These are phyloP conservation scores for Hydrochoerus hydrochaeris DNA, from an alignment of 2,113 vertebrate genomes.

Conservation along the genomic window DNA sequence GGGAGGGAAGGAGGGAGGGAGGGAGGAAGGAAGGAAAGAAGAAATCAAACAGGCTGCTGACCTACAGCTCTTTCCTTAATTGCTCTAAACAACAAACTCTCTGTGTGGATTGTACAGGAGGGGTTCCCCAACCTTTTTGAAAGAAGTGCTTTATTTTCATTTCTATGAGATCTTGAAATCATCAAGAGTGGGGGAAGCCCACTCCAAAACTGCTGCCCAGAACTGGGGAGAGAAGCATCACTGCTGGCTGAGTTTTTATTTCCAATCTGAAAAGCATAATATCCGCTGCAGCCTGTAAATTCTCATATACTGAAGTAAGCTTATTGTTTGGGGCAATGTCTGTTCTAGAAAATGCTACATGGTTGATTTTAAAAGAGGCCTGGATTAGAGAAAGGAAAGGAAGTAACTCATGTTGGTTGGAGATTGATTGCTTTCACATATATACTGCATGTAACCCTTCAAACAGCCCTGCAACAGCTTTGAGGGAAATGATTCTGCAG, in stretches of 20 bases:
- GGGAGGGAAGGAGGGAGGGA: constrained; percentile 29
- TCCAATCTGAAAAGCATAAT: constrained; percentile 26
- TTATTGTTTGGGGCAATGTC: background rate
- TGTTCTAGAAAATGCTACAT: background rate
- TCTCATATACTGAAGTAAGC: background rate
- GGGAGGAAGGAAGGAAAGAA: constrained; percentile 37
- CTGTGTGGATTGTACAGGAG: constrained; percentile 40
- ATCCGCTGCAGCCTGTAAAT: background rate
- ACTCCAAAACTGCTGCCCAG: constrained; percentile 19
- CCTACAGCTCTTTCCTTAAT: constrained; percentile 11
- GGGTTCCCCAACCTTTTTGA: background rate
- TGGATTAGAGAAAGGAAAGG: background rate
- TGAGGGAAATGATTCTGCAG: background rate
- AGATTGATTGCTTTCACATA: background rate
- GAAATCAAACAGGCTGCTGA: constrained; percentile 35
- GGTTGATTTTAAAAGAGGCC: background rate
- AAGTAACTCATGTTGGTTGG: background rate
- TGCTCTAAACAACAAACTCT: constrained; percentile 61
- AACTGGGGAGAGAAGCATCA: background rate
- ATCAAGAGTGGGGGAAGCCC: background rate
- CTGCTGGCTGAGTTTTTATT: constrained; percentile 19
- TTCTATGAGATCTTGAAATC: constrained; percentile 55
- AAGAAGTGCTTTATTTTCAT: constrained; percentile 70
- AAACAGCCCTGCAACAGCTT: background rate
- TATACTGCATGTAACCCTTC: background rate